Evolutionary conservation across 2,113 vertebrate species (phyloP).

Genomic region (Scopus umbretta): DNA sequence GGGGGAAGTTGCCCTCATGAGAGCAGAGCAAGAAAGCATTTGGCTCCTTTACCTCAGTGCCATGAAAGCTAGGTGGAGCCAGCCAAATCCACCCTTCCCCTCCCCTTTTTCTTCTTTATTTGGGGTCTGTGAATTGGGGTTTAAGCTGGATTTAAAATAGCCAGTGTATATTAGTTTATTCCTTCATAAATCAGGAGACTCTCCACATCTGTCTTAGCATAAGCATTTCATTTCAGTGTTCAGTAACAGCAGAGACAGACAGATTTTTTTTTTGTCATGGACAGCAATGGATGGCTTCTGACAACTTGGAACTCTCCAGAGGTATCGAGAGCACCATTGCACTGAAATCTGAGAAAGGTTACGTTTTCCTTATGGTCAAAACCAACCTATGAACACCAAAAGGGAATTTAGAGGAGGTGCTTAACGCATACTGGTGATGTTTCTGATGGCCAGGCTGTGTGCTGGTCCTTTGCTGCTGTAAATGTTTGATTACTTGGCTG

Average conservation of each 20-base stretch:
- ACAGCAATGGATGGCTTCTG: background rate
- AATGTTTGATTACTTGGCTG: background rate
- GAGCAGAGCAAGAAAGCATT: background rate
- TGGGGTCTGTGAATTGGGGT: background rate
- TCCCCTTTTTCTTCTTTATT: background rate
- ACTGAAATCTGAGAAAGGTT: background rate
- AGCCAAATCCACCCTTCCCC: background rate
- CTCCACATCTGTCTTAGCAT: background rate
- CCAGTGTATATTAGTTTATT: background rate
- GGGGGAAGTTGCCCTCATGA: background rate
- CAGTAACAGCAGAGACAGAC: background rate
- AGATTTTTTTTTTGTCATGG: background rate
- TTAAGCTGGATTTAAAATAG: background rate
- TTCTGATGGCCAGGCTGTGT: background rate
- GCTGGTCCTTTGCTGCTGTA: background rate
- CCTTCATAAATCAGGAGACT: background rate
- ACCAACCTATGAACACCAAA: background rate
- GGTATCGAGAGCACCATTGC: background rate
- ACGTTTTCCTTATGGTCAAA: background rate
- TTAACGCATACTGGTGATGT: background rate
- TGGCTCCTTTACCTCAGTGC: background rate
- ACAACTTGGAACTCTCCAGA: background rate
- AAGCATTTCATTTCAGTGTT: background rate
- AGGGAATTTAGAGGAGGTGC: background rate
- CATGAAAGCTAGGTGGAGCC: background rate